Evolutionary conservation across 2,888 invertebrate species (phyloP).

Genomic region (Dermolepida albohirtum): DNA sequence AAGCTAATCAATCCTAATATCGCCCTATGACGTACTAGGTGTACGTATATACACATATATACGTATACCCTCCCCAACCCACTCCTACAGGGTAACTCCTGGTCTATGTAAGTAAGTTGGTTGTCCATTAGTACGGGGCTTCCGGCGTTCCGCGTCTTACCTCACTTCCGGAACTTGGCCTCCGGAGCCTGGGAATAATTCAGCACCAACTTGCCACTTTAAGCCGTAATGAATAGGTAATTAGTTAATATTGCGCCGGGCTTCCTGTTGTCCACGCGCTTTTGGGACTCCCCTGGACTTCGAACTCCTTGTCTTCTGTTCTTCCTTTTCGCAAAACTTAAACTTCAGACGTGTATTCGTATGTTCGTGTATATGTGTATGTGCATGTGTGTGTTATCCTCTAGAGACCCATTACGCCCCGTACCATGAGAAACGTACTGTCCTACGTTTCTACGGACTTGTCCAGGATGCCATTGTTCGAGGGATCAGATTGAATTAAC

Average conservation of each 20-base stretch:
- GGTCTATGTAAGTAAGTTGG: constrained; percentile 50
- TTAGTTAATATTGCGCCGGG: constrained; percentile 64
- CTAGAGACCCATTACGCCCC: constrained; percentile 63
- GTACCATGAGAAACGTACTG: constrained; percentile 49
- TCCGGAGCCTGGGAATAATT: constrained; percentile 64
- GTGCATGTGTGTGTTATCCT: constrained; percentile 48
- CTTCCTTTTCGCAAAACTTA: constrained; percentile 46
- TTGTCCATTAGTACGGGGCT: constrained; percentile 55
- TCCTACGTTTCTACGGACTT: constrained; percentile 54
- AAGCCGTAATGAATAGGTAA: constrained; percentile 68
- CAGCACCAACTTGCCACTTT: constrained; percentile 67
- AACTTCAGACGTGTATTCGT: constrained; percentile 25
- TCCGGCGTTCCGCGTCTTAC: constrained; percentile 65
- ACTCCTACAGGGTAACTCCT: constrained; percentile 29
- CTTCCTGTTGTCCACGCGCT: constrained; percentile 64
- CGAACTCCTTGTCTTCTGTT: constrained; percentile 51
- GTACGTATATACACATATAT: constrained; percentile 40
- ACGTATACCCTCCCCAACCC: constrained; percentile 25
- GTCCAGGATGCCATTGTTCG: constrained; percentile 54
- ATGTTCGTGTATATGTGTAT: constrained; percentile 45
- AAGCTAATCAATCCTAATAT: constrained; percentile 63
- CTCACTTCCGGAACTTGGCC: constrained; percentile 64
- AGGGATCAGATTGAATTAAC: constrained; percentile 65
- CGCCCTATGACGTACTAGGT: constrained; percentile 50
- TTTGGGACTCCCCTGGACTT: constrained; percentile 50